Evolutionary conservation across 2,113 vertebrate genomes (phyloP).

Genomic region (Thamnaconus septentrionalis): DNA sequence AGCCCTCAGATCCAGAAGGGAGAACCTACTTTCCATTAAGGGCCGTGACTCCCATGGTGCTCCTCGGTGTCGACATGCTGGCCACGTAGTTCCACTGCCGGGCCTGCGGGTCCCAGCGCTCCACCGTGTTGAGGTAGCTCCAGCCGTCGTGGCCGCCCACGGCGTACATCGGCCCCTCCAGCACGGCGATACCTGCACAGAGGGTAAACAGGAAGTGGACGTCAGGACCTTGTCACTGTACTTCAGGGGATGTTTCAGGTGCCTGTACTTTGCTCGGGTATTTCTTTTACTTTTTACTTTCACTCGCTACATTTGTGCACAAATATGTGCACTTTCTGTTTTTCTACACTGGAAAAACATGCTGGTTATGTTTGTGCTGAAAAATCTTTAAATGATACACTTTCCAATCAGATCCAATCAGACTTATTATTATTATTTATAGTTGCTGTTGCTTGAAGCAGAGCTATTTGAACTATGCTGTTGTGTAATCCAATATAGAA

Average conservation of each 20-base stretch:
- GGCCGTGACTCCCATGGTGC: conserved; percentile 92
- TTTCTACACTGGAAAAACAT: not conserved
- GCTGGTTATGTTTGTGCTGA: too few relatives aligned
- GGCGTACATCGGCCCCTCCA: conserved; percentile 99
- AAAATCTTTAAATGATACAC: too few relatives aligned
- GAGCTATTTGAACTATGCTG: too few relatives aligned
- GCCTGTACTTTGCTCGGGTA: too few relatives aligned
- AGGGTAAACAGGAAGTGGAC: not conserved
- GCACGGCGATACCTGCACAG: conserved; percentile 87
- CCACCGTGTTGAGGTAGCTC: conserved; percentile 97
- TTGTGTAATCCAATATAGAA: too few relatives aligned
- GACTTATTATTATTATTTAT: too few relatives aligned
- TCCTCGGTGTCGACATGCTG: conserved; percentile 95
- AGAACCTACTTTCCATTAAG: conserved; percentile 92
- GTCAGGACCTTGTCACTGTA: too few relatives aligned
- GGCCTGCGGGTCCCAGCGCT: conserved; percentile 96
- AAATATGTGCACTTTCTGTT: not conserved
- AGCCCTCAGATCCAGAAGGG: not conserved
- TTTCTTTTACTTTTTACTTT: too few relatives aligned
- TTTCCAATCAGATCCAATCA: too few relatives aligned
- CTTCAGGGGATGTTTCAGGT: too few relatives aligned
- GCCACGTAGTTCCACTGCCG: conserved; percentile 98
- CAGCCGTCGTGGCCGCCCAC: conserved; percentile 97
- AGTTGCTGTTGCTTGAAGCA: too few relatives aligned
- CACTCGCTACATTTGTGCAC: too few relatives aligned